Evolutionary conservation across 2,888 invertebrate genomes (phyloP), one percentile per base, ranked within the genome.

Genomic region (Chironomus tentans): DNA sequence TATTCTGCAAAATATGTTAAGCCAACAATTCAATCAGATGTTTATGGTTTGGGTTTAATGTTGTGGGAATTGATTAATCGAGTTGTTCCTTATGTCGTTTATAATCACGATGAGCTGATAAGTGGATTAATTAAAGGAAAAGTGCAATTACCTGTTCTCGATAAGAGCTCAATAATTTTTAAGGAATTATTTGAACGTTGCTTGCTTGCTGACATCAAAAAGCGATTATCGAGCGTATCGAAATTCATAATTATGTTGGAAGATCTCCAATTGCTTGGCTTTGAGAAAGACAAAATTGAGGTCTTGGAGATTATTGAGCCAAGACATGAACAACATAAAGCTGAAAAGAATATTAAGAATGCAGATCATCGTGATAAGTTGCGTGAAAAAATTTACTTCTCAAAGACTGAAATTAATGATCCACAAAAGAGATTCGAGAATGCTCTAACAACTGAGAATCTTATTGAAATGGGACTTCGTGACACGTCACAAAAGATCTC

Each of bases 41-140:
- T 78, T 7, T 79, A 78, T 73, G 70, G 76, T 10, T 68, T 79
- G 48, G 76, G 78, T 22, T 71, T 79, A 13, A 56, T 79, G 21
- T 61, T 79, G 13, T 79, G 79, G 79, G 79, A 79, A 76, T 70
- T 78, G 47, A 56, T 79, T 22, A 79, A 79, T 70, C 47, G 77
- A 12, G 77, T 77, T 76, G 76, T 78, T 62, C 79, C 79, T 22
- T 79, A 77, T 77, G 78, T 76, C 4, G 72, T 78, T 28, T 78
- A 77, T 69, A 78, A 71, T 62, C 74, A 78, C 24, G 48, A 68
- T 24, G 79, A 79, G 74, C 62, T 79, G 13, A 77, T 78, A 21
- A 76, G 77, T 22, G 68, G 50, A 15, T 69, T 77, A 0, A 77
- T 77, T 24, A 47, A 65, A 24, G 22, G 70, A 24, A 76, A 76